Base-by-base conservation (phyloP, 2,113 vertebrate species). In the Notiomystis cincta region DNA sequence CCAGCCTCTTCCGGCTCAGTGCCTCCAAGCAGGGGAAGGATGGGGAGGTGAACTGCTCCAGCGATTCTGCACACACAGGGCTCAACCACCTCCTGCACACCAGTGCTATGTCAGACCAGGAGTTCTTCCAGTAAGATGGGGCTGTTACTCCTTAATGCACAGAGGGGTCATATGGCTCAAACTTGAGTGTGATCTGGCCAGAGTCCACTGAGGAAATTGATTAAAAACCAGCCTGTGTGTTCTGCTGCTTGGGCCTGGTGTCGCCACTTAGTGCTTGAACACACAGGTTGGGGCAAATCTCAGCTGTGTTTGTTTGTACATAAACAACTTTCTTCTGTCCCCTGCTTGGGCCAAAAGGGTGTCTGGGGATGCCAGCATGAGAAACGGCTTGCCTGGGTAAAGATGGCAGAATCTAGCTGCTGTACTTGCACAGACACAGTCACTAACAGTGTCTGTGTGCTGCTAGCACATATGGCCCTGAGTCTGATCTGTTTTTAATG, bases 1-100 rank as follows among this genome's bases (percentile, higher is more conserved):
- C 99, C 93, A 99, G 99, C 92, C 98, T 99, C 72, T 99, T 98
- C 93, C 98, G 99, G 78, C 98, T 99, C 94, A 98, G 98, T 54
- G 58, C 98, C n/a, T 96, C 98, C 93, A 99, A 98, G 96, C 97
- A 98, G 71, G 98, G 98, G 27, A 98, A 97, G 53, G 99, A 99
- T 15, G 98, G 97, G 56, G 99, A 99, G 12, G 86, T 98, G 24
- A 98, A 98, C 92, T 97, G 97, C 25, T 98, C 98, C 0, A 96
- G 89, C 0, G 99, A 99, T 40, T 98, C 98, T 7, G 98, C 98
- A 0, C 98, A 99, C 14, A 79, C 45, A 0, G 97, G 97, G 1
- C 97, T 99, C 64, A 98, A 98, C 17, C 98, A 99, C 48, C 98
- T 99, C 91, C 96, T 99, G 53, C 97, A 99, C 88, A 93, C 98